Base-by-base conservation (phyloP, 2,797 vertebrate genomes). In the Champsocephalus esox region DNA sequence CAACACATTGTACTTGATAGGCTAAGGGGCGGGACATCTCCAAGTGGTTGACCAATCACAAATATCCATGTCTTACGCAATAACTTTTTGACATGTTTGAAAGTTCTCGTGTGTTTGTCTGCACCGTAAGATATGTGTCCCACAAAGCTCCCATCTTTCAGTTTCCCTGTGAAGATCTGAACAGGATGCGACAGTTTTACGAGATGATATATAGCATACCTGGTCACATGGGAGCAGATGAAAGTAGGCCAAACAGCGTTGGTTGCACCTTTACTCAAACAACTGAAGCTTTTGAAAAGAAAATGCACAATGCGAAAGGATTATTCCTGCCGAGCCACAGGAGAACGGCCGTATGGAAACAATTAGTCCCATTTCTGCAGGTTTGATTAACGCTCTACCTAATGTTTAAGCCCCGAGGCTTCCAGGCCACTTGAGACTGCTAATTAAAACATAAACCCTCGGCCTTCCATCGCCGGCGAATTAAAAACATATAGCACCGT, bases 381-480 rank as follows among this genome's bases (percentile, higher is more conserved):
- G 82, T 93, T 92, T 93, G 91, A 93, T 93, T 93, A 93, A 91
- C 89, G 76, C 57, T 89, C 79, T 75, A 81, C 81, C 87, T 88
- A 61, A 72, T 83, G 86, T 81, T 87, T 81, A 75, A 89, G 80
- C 76, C 91, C 87, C 0, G 41, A 76, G 88, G 88, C 84, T 84
- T 69, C 9, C 5, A 49, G 81, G 71, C 90, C 91, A 82, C 89
- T 71, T 66, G 90, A 85, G 90, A 92, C 70, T 2, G 67, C 90
- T 92, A 92, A 93, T 92, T 92, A 92, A 92, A 92, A 91, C 85
- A 92, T 92, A 91, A 88, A 91, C 84, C 86, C 86, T 87, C 62
- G 44, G 58, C 67, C 71, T 87, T 84, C 71, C 63, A 52, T 62
- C 70, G 79, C 70, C 9, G 57, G 85, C 92, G 91, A 91, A 92